Percentiles rank a stretch among this genome's conserved stretches.
Evolutionary conservation across 1,140 invertebrate species (phyloP).

Genomic region (Cotesia glomerata): DNA sequence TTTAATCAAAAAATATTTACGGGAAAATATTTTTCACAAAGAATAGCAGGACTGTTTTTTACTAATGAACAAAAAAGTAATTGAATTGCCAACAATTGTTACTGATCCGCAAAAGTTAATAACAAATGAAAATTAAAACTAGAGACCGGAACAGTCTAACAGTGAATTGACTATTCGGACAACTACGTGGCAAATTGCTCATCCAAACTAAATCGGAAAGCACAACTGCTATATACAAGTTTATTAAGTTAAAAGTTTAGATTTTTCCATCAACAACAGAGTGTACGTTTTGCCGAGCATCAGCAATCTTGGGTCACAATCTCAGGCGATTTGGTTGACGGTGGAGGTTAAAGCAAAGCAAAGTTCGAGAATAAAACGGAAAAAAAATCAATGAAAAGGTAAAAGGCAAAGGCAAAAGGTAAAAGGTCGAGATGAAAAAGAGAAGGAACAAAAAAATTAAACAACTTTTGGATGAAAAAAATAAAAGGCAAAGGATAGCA

Average conservation of each 20-base stretch:
- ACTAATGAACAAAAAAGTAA: too few species aligned
- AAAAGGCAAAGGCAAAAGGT: background rate
- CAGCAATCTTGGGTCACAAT: too few species aligned
- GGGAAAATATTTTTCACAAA: too few species aligned
- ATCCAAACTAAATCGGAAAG: background rate
- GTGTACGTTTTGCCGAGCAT: too few species aligned
- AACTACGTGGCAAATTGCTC: background rate
- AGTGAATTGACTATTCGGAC: background rate
- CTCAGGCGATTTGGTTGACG: background rate
- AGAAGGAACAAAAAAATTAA: background rate
- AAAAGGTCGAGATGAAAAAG: background rate
- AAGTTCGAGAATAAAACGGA: background rate
- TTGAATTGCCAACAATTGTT: too few species aligned
- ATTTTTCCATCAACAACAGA: too few species aligned
- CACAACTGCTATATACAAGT: background rate
- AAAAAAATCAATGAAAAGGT: constrained; percentile 7
- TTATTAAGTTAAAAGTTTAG: background rate
- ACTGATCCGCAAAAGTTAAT: background rate
- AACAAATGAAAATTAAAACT: too few species aligned
- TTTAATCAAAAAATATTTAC: too few species aligned
- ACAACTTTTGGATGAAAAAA: background rate
- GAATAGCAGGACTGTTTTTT: too few species aligned
- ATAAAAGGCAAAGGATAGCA: constrained; percentile 15
- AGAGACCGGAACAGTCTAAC: too few species aligned
- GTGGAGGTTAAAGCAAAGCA: background rate